Base-by-base conservation (phyloP, 2,888 invertebrate genomes). In the Monopis laevigella region DNA sequence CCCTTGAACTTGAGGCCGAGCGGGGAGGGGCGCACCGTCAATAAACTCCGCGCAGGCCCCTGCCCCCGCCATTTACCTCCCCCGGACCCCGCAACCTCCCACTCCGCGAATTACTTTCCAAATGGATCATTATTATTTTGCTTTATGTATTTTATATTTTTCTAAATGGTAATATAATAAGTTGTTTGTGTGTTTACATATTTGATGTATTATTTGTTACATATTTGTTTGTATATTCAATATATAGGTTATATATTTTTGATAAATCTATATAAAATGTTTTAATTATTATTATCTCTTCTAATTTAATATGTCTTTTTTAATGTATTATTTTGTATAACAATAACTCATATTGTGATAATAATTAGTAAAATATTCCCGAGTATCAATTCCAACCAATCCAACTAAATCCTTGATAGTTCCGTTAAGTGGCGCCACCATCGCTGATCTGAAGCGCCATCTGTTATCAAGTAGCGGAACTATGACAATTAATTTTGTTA, bases 1-100 rank as follows among this genome's bases (percentile, higher is more conserved):
- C 65, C 83, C 83, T 83, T 82, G 82, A 83, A 82, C 83, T 83
- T 82, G 80, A 75, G 59, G 72, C 62, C 70, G 60, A 63, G 63
- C 64, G 67, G 61, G 65, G 67, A 62, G 66, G 64, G 68, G 67
- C 65, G 69, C 55, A 67, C 77, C 78, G 72, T 74, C 77, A 73
- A 74, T 78, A 71, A 68, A 70, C 72, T 70, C 74, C 72, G 75
- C 74, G 72, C 75, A 74, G 68, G 66, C 62, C 67, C 60, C 69
- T 70, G 68, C 68, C 71, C 72, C 74, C 67, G 60, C 63, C 48
- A 50, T 52, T 46, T 52, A 51, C 56, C 53, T 54, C 49, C 49
- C 54, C 47, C 52, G 51, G 51, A 48, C 47, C 48, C 53, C 43
- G 51, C 43, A 44, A 51, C 46, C 46, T 40, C 45, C 50, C 52